Evolutionary conservation across 1,140 invertebrate species (phyloP).

Genomic region (Drosophila murphyi): DNA sequence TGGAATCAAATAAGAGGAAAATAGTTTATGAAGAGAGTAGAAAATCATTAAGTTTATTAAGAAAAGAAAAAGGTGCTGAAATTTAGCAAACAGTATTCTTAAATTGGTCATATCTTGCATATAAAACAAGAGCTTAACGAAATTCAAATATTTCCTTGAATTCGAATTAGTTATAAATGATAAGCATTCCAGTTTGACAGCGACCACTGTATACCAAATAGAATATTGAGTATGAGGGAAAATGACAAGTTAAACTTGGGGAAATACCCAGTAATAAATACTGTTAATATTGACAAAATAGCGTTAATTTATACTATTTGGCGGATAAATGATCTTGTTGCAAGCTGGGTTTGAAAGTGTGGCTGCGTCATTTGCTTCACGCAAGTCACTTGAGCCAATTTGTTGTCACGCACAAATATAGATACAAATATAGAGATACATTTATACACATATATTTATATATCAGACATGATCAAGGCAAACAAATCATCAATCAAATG

Average conservation of each 20-base stretch:
- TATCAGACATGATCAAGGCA: conserved; percentile 34
- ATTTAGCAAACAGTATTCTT: no score
- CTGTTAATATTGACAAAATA: not conserved
- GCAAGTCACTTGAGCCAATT: conserved; percentile 65
- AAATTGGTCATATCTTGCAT: no score
- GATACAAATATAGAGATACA: conserved; percentile 8
- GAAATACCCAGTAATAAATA: not conserved
- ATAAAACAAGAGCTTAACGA: not conserved
- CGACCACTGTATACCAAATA: not conserved
- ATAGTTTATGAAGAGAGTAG: no score
- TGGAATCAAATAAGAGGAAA: no score
- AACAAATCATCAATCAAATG: conserved; percentile 80
- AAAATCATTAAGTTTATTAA: no score
- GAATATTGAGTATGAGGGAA: not conserved
- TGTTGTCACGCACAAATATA: conserved; percentile 57
- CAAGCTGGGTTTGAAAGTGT: conserved; percentile 4
- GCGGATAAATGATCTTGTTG: conserved; percentile 1
- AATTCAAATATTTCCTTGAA: no score
- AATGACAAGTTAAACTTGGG: not conserved
- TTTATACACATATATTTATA: conserved; percentile 1
- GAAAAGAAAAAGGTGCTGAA: no score
- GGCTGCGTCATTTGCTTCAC: conserved; percentile 37
- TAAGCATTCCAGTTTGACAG: not conserved
- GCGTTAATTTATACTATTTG: not conserved
- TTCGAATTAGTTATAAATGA: not conserved